Evolutionary conservation across 2,113 vertebrate genomes (phyloP), one percentile per base, ranked within the genome.

Genomic region (Mormyrus iriodes): DNA sequence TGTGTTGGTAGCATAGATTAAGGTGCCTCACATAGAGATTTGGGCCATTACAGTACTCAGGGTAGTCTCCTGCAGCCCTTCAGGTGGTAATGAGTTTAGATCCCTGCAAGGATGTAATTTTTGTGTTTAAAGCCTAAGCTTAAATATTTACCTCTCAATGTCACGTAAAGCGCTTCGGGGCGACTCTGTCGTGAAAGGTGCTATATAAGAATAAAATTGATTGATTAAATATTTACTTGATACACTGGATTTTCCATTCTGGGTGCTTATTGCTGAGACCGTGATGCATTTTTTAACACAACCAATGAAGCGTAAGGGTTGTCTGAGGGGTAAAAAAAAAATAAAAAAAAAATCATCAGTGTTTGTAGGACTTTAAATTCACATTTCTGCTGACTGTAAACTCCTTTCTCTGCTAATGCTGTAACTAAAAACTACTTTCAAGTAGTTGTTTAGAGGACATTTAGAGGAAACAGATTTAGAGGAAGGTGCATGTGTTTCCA

Each of bases 381-480:
- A 69, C 61, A 79, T 79, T 79, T 79, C 12, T 79, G 73, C 73
- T 42, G 73, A 79, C 73, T 19, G 73, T 79, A 79, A 79, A 79
- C 2, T 79, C 31, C 15, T 39, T 79, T 17, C 1, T 35, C 35
- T 42, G n/a, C 15, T 42, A 39, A 42, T 42, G 31, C 73, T 42
- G 73, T 19, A 69, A 19, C 73, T 39, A 15, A 42, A 39, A 79
- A 39, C 4, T 76, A 31, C 69, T 76, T 76, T 39, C 15, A 76
- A 17, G 13, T 79, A 79, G 31, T 42, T 79, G 15, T 79, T 79
- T 79, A 42, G 35, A 39, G 31, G 73, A 42, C 73, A 79, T 79
- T 42, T 79, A 79, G 13, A 79, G 73, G 73, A 79, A 79, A 79
- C 73, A 17, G 4, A 19, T 79, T 79, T 79, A 61, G 55, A n/a